These are phyloP conservation scores for Tachycineta bicolor DNA, from an alignment of 2,113 vertebrate species.

Conservation along the genomic window DNA sequence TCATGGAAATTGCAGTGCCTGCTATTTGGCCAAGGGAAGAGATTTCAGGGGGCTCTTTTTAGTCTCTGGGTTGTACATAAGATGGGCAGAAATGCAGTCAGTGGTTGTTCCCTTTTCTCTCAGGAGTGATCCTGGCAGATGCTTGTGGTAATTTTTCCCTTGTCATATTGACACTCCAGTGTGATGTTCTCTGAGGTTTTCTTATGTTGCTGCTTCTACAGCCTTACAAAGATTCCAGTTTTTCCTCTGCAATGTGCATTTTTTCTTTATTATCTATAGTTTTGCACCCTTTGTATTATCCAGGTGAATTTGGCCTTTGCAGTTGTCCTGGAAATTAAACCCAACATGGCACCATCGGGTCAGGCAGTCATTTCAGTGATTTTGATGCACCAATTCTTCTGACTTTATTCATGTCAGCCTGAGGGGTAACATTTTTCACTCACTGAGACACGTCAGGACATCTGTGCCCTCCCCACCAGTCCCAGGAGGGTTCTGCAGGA, in stretches of 20 bases:
- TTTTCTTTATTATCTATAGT: not conserved
- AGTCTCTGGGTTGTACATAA: not conserved
- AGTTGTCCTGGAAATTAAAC: not conserved
- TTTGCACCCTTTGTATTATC: not conserved
- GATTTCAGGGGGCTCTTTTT: not conserved
- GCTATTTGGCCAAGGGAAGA: not conserved
- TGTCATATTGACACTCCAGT: not conserved
- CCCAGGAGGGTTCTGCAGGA: not conserved
- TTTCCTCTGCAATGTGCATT: not conserved
- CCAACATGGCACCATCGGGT: not conserved
- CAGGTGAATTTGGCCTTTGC: not conserved
- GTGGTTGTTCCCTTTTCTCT: not conserved
- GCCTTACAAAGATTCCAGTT: not conserved
- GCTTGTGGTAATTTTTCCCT: not conserved
- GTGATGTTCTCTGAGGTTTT: constrained; percentile 7
- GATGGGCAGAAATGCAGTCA: not conserved
- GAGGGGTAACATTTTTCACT: not conserved
- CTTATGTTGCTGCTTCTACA: not conserved
- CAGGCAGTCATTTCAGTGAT: not conserved
- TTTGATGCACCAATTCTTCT: not conserved
- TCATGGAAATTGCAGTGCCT: not conserved
- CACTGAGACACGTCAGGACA: not conserved
- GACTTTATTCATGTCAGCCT: not conserved
- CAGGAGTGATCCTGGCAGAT: not conserved
- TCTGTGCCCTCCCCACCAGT: not conserved